Conservation (phyloP, 2,113 vertebrate species). For the Toxotes chatareus region DNA sequence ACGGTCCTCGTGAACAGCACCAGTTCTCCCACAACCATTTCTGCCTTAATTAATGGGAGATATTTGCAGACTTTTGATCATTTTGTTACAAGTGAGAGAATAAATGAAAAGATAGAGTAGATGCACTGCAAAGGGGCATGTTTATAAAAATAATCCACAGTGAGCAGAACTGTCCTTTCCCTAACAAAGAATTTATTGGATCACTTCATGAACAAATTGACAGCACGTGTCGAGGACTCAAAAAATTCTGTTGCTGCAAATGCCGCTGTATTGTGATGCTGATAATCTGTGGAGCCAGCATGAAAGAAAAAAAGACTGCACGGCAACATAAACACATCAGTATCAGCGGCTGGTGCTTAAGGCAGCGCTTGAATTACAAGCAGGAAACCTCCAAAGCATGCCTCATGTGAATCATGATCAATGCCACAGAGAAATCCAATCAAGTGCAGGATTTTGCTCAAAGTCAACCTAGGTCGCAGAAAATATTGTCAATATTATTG, state of each 20-base stretch:
- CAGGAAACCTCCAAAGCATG: constrained; percentile 57
- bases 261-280: constrained; percentile 2
- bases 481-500: constrained; percentile 58
- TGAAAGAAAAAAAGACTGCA: constrained; percentile 29
- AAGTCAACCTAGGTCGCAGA: constrained; percentile 67
- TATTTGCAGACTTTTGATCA: constrained; percentile 48
- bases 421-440: constrained; percentile 67
- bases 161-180: constrained; percentile 26
- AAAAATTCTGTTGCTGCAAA: constrained; percentile 22
- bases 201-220: constrained; percentile 51
- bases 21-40: constrained; percentile 51
- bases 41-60: constrained; percentile 56
- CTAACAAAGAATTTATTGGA: constrained; percentile 53
- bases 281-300: constrained; percentile 39
- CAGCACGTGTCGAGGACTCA: constrained; percentile 28
- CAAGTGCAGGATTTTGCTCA: constrained; percentile 54
- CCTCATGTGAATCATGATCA: constrained; percentile 71
- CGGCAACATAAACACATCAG: constrained; percentile 47
- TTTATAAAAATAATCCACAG: constrained; percentile 21
- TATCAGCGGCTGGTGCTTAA: constrained; percentile 57
- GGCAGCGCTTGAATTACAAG: constrained; percentile 65
- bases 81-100: constrained; percentile 25
- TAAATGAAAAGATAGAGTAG: not conserved
- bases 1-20: constrained; percentile 23
- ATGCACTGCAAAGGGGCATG: constrained; percentile 5